Percentiles rank a stretch among this genome's conserved stretches.
phyloP scores from a whole-genome alignment of 2,888 invertebrate genomes.

The Agrenia bidenticulata region DNA sequence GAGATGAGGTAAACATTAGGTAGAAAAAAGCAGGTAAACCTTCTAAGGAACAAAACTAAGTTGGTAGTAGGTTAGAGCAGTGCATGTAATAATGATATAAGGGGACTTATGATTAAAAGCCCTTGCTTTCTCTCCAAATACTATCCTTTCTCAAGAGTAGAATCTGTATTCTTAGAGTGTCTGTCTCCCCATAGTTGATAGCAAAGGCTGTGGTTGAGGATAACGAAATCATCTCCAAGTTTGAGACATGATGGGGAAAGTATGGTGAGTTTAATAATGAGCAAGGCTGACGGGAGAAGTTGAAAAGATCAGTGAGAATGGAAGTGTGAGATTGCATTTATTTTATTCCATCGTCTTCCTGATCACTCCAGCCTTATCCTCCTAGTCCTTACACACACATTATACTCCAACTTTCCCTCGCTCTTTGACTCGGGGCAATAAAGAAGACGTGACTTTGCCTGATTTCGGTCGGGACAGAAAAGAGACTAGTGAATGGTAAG shows the following conservation, averaged over 20 bases:
- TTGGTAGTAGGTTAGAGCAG: too few relatives aligned
- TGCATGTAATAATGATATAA: too few relatives aligned
- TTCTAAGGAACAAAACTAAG: too few relatives aligned
- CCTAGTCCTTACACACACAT: neutral
- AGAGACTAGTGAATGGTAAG: slow-evolving; percentile 5
- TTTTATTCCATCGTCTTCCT: neutral
- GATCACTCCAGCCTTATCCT: too few relatives aligned
- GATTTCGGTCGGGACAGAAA: slow-evolving; percentile 9
- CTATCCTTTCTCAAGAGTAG: neutral
- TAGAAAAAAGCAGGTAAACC: too few relatives aligned
- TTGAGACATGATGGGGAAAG: neutral
- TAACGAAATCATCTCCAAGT: too few relatives aligned
- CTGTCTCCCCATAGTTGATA: too few relatives aligned
- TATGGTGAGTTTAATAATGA: slow-evolving; percentile 5
- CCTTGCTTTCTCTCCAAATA: slow-evolving; percentile 3
- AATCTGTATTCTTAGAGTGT: too few relatives aligned
- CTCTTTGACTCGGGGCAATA: slow-evolving; percentile 9
- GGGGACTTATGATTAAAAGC: neutral
- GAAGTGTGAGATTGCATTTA: slow-evolving; percentile 15
- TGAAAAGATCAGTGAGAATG: neutral
- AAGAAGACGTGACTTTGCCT: slow-evolving; percentile 19
- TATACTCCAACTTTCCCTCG: too few relatives aligned
- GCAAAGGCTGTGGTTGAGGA: too few relatives aligned
- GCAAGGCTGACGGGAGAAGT: neutral
- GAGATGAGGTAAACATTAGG: neutral